Percentiles rank a stretch among this genome's conserved stretches.
Conservation (phyloP, 1,140 invertebrate genomes). For the Cephus cinctus region DNA sequence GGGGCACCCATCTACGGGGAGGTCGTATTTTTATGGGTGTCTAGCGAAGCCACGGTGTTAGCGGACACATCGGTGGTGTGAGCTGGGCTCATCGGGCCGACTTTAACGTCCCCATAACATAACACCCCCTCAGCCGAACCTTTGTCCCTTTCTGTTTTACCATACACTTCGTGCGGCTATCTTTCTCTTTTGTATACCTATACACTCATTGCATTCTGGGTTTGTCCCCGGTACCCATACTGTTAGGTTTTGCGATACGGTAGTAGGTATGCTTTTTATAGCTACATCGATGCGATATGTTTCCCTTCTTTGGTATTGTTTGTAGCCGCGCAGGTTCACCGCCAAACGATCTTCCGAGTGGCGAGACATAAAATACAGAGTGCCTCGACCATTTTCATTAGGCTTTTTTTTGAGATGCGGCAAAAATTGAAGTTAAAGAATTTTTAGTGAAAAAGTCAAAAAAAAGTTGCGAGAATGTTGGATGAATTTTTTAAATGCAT, state of each 20-base stretch:
- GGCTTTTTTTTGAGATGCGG: no score
- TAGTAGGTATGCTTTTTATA: neutral
- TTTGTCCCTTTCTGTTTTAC: no score
- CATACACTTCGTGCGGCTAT: neutral
- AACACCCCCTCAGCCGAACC: constrained; percentile 8
- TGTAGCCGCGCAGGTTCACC: constrained; percentile 11
- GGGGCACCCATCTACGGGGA: constrained; percentile 22
- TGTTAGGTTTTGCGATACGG: no score
- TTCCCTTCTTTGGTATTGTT: no score
- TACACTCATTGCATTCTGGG: neutral
- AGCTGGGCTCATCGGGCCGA: constrained; percentile 20
- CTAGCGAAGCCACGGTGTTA: constrained; percentile 22
- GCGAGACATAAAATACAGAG: no score
- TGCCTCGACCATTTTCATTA: no score
- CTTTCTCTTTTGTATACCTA: neutral
- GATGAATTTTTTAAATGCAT: no score
- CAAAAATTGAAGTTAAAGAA: no score
- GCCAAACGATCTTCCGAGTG: no score
- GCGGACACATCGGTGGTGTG: constrained; percentile 12
- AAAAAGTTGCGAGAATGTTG: no score
- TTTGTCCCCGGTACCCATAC: neutral
- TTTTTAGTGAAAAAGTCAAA: no score
- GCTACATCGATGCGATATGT: neutral
- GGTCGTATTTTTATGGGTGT: constrained; percentile 30
- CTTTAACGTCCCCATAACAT: constrained; percentile 24